Evolutionary conservation across 92 coral and sea anemone species (phyloP), one percentile per base, ranked within the genome.

Genomic region (Micromussa lordhowensis): DNA sequence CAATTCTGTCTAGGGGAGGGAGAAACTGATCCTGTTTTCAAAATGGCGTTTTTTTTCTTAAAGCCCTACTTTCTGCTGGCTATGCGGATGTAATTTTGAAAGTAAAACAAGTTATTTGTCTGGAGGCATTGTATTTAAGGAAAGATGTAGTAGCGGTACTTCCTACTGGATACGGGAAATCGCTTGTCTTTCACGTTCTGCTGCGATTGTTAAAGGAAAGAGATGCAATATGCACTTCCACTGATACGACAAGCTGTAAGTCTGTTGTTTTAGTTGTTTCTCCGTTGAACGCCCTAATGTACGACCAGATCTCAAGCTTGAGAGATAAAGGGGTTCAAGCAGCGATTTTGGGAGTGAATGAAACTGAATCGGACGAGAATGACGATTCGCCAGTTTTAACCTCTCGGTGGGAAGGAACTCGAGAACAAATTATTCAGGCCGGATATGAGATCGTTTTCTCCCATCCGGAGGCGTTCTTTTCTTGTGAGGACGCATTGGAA

Each of bases 111-210:
- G 54, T 49, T 4, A 49, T 49, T 49, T 66, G 89, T 90, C 10
- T 90, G 74, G 93, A 90, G 44, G 77, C 89, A 9, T 14, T 90
- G 54, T 70, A 77, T 38, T 49, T 68, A 84, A 66, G 81, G 70
- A 68, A 73, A 40, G 89, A 90, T 48, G 63, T 82, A 12, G 85
- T 90, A 36, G 89, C 75, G 10, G 82, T 90, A 31, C 89, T 90
- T 63, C 89, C 92, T 68, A 90, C 89, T 5, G 90, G 90, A 31
- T 91, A 87, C 79, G 91, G 93, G 22, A 91, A 87, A 44, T 86
- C 88, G 13, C 34, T 86, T 1, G 48, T 90, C 49, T 90, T 53
- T 53, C 90, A 90, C 18, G 48, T 90, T 29, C n/a, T 90, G 58
- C 93, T 86, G 55, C 58, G 82, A 58, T 78, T 91, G 68, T 77